Percentiles rank a stretch among this genome's conserved stretches.
Evolutionary conservation across 2,797 vertebrate species (phyloP).

Genomic region (Cottoperca gobio): DNA sequence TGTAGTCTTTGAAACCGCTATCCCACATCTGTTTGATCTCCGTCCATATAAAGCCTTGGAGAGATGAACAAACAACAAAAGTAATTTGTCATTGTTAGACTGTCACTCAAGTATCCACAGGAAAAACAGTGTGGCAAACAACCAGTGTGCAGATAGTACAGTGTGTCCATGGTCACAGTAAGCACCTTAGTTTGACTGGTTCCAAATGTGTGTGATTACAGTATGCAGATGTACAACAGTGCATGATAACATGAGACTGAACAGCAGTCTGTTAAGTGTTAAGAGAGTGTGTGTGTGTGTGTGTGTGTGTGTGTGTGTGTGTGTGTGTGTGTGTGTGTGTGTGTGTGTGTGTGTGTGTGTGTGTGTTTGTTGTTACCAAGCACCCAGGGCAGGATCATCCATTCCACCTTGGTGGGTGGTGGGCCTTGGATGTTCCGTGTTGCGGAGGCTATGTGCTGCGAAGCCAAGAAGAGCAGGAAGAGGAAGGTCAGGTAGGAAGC

Average conservation of each 20-base stretch:
- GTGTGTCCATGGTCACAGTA: neutral
- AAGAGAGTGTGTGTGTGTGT: slow-evolving; percentile 1
- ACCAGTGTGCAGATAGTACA: neutral
- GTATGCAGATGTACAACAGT: slow-evolving; percentile 6
- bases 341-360: neutral
- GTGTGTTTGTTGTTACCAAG: slow-evolving; percentile 88
- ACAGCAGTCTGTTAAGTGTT: neutral
- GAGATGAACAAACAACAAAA: slow-evolving; percentile 22
- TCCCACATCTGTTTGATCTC: slow-evolving; percentile 99
- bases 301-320: neutral
- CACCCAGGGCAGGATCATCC: slow-evolving; percentile 99
- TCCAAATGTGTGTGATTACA: neutral
- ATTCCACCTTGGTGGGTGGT: slow-evolving; percentile 92
- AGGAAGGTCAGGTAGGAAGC: slow-evolving; percentile 98
- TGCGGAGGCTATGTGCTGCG: slow-evolving; percentile 91
- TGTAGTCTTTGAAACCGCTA: slow-evolving; percentile 94
- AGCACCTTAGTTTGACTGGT: neutral
- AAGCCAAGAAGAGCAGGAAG: slow-evolving; percentile 94
- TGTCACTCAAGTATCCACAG: neutral
- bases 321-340: too few species aligned
- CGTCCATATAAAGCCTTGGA: slow-evolving; percentile 96
- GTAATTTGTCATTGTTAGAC: neutral
- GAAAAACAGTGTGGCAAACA: neutral
- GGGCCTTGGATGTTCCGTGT: slow-evolving; percentile 89
- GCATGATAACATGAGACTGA: slow-evolving; percentile 8